Evolutionary conservation across 2,888 invertebrate species (phyloP).

Genomic region (Apeira syringaria): DNA sequence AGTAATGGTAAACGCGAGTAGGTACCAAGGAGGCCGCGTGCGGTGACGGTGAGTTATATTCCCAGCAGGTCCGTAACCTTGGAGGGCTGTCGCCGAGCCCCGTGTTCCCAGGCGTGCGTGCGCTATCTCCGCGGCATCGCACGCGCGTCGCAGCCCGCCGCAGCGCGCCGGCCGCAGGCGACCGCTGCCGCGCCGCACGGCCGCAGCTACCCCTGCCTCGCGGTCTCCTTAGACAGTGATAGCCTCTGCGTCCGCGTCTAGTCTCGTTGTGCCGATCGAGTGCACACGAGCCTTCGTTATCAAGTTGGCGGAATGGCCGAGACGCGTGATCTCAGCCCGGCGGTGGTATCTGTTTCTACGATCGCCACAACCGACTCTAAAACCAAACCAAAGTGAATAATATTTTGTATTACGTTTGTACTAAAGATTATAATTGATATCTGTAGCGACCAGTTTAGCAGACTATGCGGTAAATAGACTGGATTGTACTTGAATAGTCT

Average conservation of each 20-base stretch:
- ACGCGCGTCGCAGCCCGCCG: conserved; percentile 17
- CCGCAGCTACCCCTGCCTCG: background rate
- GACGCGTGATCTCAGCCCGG: background rate
- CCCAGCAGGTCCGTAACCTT: conserved; percentile 14
- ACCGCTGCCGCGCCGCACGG: background rate
- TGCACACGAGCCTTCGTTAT: conserved; percentile 6
- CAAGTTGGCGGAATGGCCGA: conserved; percentile 2
- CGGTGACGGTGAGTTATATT: conserved; percentile 3
- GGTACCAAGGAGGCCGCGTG: too few species aligned
- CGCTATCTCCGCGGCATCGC: conserved; percentile 34
- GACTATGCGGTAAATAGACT: too few species aligned
- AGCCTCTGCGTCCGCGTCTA: conserved; percentile 6
- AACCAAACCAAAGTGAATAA: too few species aligned
- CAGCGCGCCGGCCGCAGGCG: conserved; percentile 8
- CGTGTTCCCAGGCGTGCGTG: conserved; percentile 39
- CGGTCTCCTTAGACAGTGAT: conserved; percentile 11
- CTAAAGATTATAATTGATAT: too few species aligned
- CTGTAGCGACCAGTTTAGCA: too few species aligned
- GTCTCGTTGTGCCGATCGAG: conserved; percentile 7
- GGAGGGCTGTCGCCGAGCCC: conserved; percentile 10
- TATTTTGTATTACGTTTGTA: too few species aligned
- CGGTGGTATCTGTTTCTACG: too few species aligned
- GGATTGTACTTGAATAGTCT: too few species aligned
- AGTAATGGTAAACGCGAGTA: too few species aligned
- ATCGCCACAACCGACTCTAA: too few species aligned